Percentiles rank a stretch among this genome's conserved stretches.
Evolutionary conservation across 1,140 invertebrate species (phyloP).

Genomic region (Penaeus chinensis): DNA sequence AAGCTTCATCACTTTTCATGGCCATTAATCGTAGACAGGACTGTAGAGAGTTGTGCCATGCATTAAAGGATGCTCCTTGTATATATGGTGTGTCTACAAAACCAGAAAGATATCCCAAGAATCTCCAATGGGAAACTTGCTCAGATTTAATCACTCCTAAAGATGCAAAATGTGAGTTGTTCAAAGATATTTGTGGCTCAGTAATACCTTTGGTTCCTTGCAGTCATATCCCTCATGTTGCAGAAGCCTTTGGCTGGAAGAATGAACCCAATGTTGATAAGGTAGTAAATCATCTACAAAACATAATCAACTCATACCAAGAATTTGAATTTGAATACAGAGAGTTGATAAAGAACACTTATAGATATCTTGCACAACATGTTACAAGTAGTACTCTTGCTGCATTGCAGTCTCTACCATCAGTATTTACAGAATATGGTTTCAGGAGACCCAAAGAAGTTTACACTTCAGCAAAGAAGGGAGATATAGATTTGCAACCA

Average conservation of each 20-base stretch:
- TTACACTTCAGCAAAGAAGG: neutral
- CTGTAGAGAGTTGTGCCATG: constrained; percentile 11
- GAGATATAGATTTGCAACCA: constrained; percentile 22
- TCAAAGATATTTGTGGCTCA: constrained; percentile 22
- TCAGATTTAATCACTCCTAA: neutral
- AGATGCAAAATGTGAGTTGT: neutral
- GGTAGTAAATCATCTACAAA: constrained; percentile 11
- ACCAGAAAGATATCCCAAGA: constrained; percentile 10
- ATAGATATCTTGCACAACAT: neutral
- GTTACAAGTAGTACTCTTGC: neutral
- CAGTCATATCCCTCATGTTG: constrained; percentile 9
- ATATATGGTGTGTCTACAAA: constrained; percentile 5
- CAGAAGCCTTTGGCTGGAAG: constrained; percentile 26
- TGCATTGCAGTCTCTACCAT: neutral
- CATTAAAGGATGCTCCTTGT: constrained; percentile 8
- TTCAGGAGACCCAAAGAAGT: constrained; percentile 25
- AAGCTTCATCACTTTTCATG: constrained; percentile 6
- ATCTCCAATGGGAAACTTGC: constrained; percentile 11
- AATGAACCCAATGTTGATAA: neutral
- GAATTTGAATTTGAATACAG: neutral
- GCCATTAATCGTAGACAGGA: constrained; percentile 4
- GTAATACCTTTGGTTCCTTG: neutral
- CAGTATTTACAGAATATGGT: constrained; percentile 11
- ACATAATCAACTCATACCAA: constrained; percentile 17
- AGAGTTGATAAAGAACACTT: neutral